Conservation (phyloP, 2,888 invertebrate species). For the Pollenia amentaria region DNA sequence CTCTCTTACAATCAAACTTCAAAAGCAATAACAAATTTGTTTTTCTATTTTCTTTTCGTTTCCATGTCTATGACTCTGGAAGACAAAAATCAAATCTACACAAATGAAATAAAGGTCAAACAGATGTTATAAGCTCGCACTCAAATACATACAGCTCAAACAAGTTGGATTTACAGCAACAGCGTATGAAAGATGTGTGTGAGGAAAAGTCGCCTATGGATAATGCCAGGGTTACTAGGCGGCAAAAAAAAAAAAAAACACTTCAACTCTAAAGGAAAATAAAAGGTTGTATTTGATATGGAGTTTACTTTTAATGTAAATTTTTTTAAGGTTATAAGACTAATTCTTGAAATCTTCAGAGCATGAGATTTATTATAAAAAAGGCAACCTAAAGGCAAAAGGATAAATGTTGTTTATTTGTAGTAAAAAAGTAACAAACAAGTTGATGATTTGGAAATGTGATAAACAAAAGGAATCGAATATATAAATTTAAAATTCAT, state of each 20-base stretch:
- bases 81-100: background rate
- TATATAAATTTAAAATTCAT: background rate
- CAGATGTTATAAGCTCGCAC: background rate
- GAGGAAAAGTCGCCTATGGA: background rate
- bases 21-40: conserved; percentile 6
- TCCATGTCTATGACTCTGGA: background rate
- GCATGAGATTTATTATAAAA: too few species aligned
- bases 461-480: too few species aligned
- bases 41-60: background rate
- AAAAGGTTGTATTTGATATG: background rate
- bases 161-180: conserved; percentile 3
- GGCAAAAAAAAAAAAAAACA: background rate
- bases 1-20: conserved; percentile 1
- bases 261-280: background rate
- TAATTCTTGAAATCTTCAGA: too few species aligned
- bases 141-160: conserved; percentile 8
- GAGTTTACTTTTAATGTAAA: background rate
- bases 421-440: too few species aligned
- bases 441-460: too few species aligned
- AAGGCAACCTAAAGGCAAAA: too few species aligned
- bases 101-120: conserved; percentile 10
- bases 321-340: background rate
- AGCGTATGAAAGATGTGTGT: background rate
- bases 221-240: conserved; percentile 3
- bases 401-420: too few species aligned